Evolutionary conservation across 2,888 invertebrate genomes (phyloP).

Genomic region (Sphinx pinastri): DNA sequence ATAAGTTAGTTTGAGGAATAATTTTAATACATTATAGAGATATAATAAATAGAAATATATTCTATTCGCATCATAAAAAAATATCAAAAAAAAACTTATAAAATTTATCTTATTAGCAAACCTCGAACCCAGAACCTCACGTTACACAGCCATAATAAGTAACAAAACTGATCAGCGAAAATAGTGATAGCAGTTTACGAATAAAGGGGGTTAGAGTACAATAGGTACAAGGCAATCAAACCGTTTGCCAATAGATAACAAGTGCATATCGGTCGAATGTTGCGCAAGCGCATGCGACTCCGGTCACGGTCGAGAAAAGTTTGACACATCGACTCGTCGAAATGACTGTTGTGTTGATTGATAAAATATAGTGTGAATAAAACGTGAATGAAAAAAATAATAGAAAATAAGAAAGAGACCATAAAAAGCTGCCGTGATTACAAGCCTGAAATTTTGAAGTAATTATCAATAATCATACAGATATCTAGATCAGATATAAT

Average conservation of each 20-base stretch:
- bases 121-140: no score
- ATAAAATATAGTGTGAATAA: not conserved
- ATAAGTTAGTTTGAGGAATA: not conserved
- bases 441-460: no score
- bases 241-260: constrained; percentile 26
- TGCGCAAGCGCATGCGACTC: constrained; percentile 36
- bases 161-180: no score
- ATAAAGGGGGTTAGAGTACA: not conserved
- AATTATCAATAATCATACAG: no score
- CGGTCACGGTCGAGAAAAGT: constrained; percentile 39
- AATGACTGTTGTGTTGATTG: not conserved
- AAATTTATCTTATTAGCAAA: no score
- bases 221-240: constrained; percentile 18
- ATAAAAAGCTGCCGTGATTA: not conserved
- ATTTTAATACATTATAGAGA: no score
- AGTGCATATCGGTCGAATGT: constrained; percentile 36
- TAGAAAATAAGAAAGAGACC: not conserved
- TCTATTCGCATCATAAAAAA: no score
- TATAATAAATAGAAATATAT: no score
- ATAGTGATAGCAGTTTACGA: not conserved
- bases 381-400: not conserved
- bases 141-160: no score
- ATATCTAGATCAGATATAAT: no score
- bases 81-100: no score
- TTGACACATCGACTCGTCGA: not conserved